These are phyloP conservation scores for Carpatolechia fugitivella DNA, from an alignment of 2,888 invertebrate genomes.

Conservation along the genomic window DNA sequence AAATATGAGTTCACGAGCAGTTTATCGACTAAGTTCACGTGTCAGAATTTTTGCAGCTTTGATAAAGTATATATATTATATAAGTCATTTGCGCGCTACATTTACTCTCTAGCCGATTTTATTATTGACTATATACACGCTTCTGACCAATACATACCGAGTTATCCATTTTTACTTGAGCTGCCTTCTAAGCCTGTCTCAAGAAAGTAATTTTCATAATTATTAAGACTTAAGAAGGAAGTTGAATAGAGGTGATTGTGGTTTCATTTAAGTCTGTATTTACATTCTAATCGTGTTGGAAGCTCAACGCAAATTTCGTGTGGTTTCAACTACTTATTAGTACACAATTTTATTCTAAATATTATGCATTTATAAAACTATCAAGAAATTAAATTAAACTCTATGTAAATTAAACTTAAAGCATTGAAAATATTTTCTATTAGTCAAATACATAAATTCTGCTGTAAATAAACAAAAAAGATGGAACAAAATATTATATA, in stretches of 20 bases:
- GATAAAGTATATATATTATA: too few relatives aligned
- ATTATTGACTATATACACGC: too few relatives aligned
- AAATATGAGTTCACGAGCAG: too few relatives aligned
- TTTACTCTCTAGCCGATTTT: not conserved
- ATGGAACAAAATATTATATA: not conserved
- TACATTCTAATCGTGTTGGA: slow-evolving; percentile 80
- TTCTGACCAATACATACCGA: too few relatives aligned
- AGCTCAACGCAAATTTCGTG: slow-evolving; percentile 79
- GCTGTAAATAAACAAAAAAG: too few relatives aligned
- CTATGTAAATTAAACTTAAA: slow-evolving; percentile 24
- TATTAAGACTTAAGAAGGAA: not conserved
- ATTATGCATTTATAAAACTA: slow-evolving; percentile 31
- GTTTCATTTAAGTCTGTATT: slow-evolving; percentile 56
- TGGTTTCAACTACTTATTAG: slow-evolving; percentile 60
- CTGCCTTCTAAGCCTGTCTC: not conserved
- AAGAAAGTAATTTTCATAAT: not conserved
- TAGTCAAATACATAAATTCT: too few relatives aligned
- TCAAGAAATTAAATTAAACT: slow-evolving; percentile 22
- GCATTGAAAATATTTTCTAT: too few relatives aligned
- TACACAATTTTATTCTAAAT: slow-evolving; percentile 38
- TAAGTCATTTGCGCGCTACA: too few relatives aligned
- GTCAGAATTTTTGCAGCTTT: too few relatives aligned
- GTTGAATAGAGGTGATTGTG: not conserved
- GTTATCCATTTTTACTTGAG: not conserved
- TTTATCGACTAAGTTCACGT: too few relatives aligned